These are phyloP conservation scores for Goniozus legneri DNA, from an alignment of 1,140 invertebrate genomes.

Conservation along the genomic window DNA sequence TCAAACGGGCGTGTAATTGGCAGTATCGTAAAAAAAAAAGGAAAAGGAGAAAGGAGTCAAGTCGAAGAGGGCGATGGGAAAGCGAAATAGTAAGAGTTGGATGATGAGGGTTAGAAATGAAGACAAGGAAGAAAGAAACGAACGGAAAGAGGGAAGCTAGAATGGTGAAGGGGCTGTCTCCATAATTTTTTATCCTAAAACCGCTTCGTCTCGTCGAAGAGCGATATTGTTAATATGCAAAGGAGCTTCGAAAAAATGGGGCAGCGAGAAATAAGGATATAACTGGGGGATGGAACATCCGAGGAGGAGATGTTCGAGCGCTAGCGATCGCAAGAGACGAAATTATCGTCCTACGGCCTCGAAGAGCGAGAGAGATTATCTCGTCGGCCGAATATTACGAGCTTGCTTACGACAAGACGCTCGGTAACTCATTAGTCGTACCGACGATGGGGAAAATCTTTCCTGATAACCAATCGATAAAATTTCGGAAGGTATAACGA, in stretches of 20 bases:
- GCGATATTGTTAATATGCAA: slow-evolving; percentile 57
- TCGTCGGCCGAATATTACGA: slow-evolving; percentile 34
- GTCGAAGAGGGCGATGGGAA: slow-evolving; percentile 16
- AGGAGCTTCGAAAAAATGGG: slow-evolving; percentile 52
- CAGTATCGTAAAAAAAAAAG: slow-evolving; percentile 53
- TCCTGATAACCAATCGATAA: too few relatives aligned
- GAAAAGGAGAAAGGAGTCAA: slow-evolving; percentile 19
- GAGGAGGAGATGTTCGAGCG: too few relatives aligned
- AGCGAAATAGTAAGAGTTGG: slow-evolving; percentile 32
- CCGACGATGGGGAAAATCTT: too few relatives aligned
- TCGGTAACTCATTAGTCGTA: too few relatives aligned
- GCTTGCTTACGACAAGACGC: slow-evolving; percentile 18
- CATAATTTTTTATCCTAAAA: slow-evolving; percentile 54
- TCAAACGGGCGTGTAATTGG: slow-evolving; percentile 56
- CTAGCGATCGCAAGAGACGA: too few relatives aligned
- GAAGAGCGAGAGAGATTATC: slow-evolving; percentile 41
- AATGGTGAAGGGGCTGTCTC: slow-evolving; percentile 21
- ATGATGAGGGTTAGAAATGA: slow-evolving; percentile 1
- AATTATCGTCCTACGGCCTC: slow-evolving; percentile 26
- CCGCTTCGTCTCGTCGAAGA: slow-evolving; percentile 40
- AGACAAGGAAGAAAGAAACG: slow-evolving; percentile 9
- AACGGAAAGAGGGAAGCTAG: slow-evolving; percentile 27
- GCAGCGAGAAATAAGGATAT: slow-evolving; percentile 48
- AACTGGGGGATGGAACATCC: slow-evolving; percentile 22
- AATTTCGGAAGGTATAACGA: too few relatives aligned